phyloP scores from a whole-genome alignment of 2,113 vertebrate species.

The Lagenorhynchus albirostris region DNA sequence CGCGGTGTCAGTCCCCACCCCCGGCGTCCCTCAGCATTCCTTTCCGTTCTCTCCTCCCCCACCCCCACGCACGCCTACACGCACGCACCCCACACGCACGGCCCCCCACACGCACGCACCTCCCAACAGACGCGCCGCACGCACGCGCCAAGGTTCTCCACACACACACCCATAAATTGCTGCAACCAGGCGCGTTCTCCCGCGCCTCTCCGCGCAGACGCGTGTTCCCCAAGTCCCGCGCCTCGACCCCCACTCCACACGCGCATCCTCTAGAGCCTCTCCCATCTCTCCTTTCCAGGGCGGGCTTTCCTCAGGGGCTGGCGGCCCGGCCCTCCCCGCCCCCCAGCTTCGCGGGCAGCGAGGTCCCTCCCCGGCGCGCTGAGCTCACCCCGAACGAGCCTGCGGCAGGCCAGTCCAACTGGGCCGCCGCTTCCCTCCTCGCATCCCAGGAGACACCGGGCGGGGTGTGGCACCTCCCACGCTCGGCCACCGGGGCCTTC shows the following conservation, averaged over 20 bases:
- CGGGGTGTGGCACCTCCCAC: neutral
- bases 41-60: neutral
- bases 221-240: no score
- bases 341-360: rapidly evolving
- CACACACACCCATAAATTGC: neutral
- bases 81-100: neutral
- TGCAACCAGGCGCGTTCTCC: neutral
- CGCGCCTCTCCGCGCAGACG: neutral
- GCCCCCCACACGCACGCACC: neutral
- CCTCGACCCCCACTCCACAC: neutral
- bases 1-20: neutral
- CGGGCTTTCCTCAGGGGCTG: neutral
- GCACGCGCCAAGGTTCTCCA: neutral
- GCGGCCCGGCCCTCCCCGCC: neutral
- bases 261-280: neutral
- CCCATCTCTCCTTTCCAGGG: neutral
- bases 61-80: neutral
- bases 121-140: neutral
- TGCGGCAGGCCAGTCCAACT: neutral
- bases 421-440: neutral
- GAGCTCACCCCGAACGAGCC: neutral
- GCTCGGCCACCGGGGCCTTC: neutral
- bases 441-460: neutral
- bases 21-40: neutral
- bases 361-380: neutral